Percentiles rank a stretch among this genome's conserved stretches.
Evolutionary conservation across 2,113 vertebrate species (phyloP).

Genomic region (Leptobrachium leishanense): DNA sequence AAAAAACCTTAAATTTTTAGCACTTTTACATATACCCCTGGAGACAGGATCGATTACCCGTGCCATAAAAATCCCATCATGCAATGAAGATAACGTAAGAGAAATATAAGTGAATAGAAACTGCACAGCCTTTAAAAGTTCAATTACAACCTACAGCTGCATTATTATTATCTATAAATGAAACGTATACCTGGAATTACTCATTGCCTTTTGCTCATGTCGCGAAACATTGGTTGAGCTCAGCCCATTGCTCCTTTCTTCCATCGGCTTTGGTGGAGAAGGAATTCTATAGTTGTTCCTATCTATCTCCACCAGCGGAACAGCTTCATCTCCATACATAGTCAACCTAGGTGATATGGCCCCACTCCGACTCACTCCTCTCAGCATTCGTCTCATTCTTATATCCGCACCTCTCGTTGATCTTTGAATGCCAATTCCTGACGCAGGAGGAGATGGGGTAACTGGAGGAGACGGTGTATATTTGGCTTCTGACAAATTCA

Average conservation of each 20-base stretch:
- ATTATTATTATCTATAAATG: not conserved
- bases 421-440: not conserved
- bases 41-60: too few relatives aligned
- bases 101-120: too few relatives aligned
- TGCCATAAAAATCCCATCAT: too few relatives aligned
- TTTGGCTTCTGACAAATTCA: not conserved
- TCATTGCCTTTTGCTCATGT: not conserved
- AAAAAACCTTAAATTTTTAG: too few relatives aligned
- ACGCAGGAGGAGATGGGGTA: constrained; percentile 18
- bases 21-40: too few relatives aligned
- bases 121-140: too few relatives aligned
- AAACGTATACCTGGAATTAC: constrained; percentile 4
- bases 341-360: not conserved
- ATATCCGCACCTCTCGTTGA: constrained; percentile 22
- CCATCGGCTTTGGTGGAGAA: not conserved
- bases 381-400: constrained; percentile 16
- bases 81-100: too few relatives aligned
- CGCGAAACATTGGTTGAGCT: not conserved
- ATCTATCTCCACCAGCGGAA: constrained; percentile 8
- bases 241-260: not conserved
- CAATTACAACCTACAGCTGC: too few relatives aligned
- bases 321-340: constrained; percentile 18
- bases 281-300: not conserved
- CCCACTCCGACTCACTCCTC: not conserved
- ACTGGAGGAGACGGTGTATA: constrained; percentile 36